Evolutionary conservation across 2,113 vertebrate genomes (phyloP).

Genomic region (Indicator maculatus): DNA sequence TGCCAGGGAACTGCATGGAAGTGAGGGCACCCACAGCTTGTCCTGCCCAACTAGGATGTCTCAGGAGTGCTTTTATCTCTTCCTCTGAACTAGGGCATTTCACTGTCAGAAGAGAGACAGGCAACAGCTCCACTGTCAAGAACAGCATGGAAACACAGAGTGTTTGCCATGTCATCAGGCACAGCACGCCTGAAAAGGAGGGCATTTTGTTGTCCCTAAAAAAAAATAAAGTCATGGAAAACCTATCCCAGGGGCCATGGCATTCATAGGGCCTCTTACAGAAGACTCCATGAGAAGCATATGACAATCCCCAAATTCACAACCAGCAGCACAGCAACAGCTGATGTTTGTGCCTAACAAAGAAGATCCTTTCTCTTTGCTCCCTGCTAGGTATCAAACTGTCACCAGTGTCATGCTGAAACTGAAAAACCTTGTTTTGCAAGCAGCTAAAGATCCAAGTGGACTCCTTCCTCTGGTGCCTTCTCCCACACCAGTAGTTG

Average conservation of each 20-base stretch:
- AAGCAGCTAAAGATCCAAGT: not conserved
- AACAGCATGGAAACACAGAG: not conserved
- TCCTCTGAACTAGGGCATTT: fast-evolving
- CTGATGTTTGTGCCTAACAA: not conserved
- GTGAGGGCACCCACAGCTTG: fast-evolving
- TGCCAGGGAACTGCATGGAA: not conserved
- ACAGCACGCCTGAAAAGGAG: not conserved
- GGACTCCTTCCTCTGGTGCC: not conserved
- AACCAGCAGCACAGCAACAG: not conserved
- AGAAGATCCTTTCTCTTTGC: not conserved
- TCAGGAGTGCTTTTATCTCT: not conserved
- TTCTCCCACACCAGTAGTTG: not conserved
- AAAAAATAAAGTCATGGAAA: too few relatives aligned
- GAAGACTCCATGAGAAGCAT: not conserved
- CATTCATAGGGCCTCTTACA: not conserved
- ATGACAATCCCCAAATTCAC: fast-evolving
- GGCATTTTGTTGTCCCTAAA: not conserved
- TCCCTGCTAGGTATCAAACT: not conserved
- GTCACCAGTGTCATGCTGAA: not conserved
- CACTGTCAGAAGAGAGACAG: too few relatives aligned
- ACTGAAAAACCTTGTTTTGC: fast-evolving
- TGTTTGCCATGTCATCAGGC: not conserved
- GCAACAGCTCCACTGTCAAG: not conserved
- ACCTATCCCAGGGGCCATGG: not conserved
- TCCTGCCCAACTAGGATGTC: not conserved